phyloP scores from a whole-genome alignment of 2,888 invertebrate genomes.

The Terebella lapidaria region DNA sequence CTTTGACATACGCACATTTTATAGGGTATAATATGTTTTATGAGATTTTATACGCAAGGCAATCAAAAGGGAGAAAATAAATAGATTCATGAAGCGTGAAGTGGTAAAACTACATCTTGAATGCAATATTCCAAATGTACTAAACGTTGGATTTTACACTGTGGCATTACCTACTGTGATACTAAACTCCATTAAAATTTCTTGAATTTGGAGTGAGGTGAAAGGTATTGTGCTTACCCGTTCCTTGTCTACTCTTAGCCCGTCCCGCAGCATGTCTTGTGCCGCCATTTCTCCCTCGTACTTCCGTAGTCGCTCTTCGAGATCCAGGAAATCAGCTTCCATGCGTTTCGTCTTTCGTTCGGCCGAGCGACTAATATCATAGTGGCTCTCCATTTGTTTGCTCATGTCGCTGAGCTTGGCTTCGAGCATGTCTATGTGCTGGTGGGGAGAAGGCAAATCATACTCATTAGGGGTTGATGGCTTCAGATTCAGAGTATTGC shows the following conservation, averaged over 20 bases:
- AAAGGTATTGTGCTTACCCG: too few relatives aligned
- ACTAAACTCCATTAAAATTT: too few relatives aligned
- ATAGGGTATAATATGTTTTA: not conserved
- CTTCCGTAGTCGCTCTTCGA: constrained; percentile 73
- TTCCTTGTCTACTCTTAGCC: constrained; percentile 70
- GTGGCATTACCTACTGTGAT: too few relatives aligned
- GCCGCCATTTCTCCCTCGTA: constrained; percentile 74
- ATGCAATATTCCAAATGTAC: too few relatives aligned
- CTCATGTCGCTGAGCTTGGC: constrained; percentile 69
- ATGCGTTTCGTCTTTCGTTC: constrained; percentile 63
- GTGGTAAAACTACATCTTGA: too few relatives aligned
- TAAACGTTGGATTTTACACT: too few relatives aligned
- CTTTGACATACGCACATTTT: too few relatives aligned
- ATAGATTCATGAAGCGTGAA: too few relatives aligned
- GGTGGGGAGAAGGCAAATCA: not conserved
- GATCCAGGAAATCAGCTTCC: constrained; percentile 71
- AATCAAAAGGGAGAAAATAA: not conserved
- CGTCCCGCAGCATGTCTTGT: constrained; percentile 68
- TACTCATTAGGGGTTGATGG: too few relatives aligned
- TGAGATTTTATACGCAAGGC: not conserved
- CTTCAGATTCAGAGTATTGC: too few relatives aligned
- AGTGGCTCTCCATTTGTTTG: constrained; percentile 67
- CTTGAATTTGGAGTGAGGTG: too few relatives aligned
- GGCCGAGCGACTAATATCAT: constrained; percentile 65
- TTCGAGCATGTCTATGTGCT: constrained; percentile 56